Evolutionary conservation across 2,113 vertebrate species (phyloP).

Genomic region (Tetraodon nigroviridis): DNA sequence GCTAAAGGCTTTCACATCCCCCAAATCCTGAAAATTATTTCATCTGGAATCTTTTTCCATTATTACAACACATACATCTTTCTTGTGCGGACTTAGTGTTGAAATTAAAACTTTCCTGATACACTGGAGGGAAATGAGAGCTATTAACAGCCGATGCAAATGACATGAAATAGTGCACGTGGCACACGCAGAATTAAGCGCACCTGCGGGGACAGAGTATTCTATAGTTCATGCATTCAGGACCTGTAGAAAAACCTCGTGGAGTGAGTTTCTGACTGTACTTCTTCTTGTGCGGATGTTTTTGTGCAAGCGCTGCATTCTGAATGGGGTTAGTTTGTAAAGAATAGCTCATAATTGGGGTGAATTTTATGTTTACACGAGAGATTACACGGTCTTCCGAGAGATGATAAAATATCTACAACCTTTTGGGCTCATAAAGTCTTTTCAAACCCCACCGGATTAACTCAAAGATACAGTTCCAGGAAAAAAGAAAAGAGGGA

Average conservation of each 20-base stretch:
- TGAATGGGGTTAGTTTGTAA: not conserved
- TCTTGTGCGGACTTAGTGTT: not conserved
- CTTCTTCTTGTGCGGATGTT: no score
- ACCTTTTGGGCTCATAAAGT: conserved; percentile 15
- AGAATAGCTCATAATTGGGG: conserved; percentile 12
- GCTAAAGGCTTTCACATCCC: conserved; percentile 30
- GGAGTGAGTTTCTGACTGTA: not conserved
- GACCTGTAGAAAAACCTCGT: conserved; percentile 13
- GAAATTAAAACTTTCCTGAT: not conserved
- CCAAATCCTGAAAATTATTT: conserved; percentile 28
- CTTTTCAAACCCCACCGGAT: conserved; percentile 22
- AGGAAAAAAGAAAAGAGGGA: conserved; percentile 20
- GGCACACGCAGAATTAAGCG: conserved; percentile 13
- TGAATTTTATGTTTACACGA: conserved; percentile 12
- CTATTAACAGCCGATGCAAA: not conserved
- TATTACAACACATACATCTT: conserved; percentile 19
- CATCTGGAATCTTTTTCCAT: conserved; percentile 2
- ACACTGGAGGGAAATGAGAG: not conserved
- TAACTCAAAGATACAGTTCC: conserved; percentile 25
- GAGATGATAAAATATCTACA: conserved; percentile 29
- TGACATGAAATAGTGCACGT: conserved; percentile 1
- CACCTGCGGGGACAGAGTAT: conserved; percentile 31
- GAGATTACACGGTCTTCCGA: conserved; percentile 19
- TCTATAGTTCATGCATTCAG: conserved; percentile 25
- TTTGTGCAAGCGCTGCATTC: not conserved